phyloP scores from a whole-genome alignment of 2,888 invertebrate genomes.

The Aleiodes testaceus region DNA sequence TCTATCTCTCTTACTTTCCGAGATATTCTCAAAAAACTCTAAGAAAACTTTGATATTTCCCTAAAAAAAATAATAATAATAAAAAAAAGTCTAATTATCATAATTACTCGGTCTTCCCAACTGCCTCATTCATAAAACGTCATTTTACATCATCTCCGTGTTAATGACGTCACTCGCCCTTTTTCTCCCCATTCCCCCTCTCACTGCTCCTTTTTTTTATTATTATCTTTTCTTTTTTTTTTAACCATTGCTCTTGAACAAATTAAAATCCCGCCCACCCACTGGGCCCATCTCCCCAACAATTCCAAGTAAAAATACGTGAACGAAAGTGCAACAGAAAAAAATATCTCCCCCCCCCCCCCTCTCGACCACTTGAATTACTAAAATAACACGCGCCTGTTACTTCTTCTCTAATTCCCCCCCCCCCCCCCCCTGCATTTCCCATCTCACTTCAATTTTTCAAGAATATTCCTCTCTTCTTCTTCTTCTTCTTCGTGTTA shows the following conservation, averaged over 20 bases:
- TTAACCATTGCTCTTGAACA: constrained; percentile 45
- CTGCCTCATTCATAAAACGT: constrained; percentile 12
- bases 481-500: background rate
- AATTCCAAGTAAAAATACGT: too few relatives aligned
- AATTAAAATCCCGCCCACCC: constrained; percentile 53
- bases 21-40: too few relatives aligned
- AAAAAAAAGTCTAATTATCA: background rate
- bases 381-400: constrained; percentile 64
- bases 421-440: constrained; percentile 24
- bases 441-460: constrained; percentile 21
- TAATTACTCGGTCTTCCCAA: background rate
- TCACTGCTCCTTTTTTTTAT: constrained; percentile 43
- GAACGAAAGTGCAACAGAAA: background rate
- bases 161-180: constrained; percentile 22
- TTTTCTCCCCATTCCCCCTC: constrained; percentile 30
- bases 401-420: constrained; percentile 32
- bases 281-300: constrained; percentile 34
- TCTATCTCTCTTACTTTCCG: too few relatives aligned
- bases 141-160: constrained; percentile 7
- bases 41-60: too few relatives aligned
- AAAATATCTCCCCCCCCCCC: constrained; percentile 45
- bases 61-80: background rate
- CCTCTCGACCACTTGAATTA: constrained; percentile 57
- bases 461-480: background rate
- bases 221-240: constrained; percentile 43